Evolutionary conservation across 1,140 invertebrate species (phyloP), one percentile per base, ranked within the genome.

Genomic region (Odontomachus brunneus): DNA sequence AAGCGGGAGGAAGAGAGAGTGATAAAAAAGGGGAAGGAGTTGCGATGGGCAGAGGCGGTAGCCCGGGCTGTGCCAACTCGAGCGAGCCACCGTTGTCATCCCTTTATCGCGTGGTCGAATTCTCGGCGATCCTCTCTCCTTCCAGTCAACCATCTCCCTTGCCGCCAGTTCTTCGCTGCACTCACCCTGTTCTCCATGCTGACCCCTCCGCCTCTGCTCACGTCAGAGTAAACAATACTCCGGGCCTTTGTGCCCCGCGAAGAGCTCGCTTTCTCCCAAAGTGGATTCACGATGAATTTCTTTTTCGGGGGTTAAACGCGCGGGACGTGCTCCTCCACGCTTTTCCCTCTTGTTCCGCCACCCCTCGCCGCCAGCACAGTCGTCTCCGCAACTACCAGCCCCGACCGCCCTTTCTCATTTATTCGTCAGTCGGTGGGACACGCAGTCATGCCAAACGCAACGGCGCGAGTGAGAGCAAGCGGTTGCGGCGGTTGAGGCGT

Each of bases 51-150:
- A 33, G 38, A 44, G 15, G 57, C 29, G 63, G 48, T 71, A 83
- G 84, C 59, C 65, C 69, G 84, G n/a, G 44, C 38, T 57, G 62
- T 51, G 84, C 12, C 80, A 80, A 60, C 72, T 76, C 59, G 84
- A 76, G 59, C 51, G 22, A 29, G 24, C 3, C 65, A 72, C 75
- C 80, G 80, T 86, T 83, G 85, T 87, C 85, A 73, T 87, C 85
- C 85, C 72, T 87, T 86, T 86, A 86, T 87, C 80, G 80, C 71
- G 59, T 63, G 85, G 84, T 86, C 72, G 84, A 83, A 87, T 87
- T 86, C 80, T 83, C 72, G 19, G 53, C 63, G 63, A 75, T 44
- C 63, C 51, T 84, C 62, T 81, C 62, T 81, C 29, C 73, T 66
- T 83, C 48, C 53, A 26, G 55, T 53, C 51, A 72, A 69, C 65